phyloP scores from a whole-genome alignment of 30 jellyfish, hydroid and myxozoan species.

The Sanderia malayensis region DNA sequence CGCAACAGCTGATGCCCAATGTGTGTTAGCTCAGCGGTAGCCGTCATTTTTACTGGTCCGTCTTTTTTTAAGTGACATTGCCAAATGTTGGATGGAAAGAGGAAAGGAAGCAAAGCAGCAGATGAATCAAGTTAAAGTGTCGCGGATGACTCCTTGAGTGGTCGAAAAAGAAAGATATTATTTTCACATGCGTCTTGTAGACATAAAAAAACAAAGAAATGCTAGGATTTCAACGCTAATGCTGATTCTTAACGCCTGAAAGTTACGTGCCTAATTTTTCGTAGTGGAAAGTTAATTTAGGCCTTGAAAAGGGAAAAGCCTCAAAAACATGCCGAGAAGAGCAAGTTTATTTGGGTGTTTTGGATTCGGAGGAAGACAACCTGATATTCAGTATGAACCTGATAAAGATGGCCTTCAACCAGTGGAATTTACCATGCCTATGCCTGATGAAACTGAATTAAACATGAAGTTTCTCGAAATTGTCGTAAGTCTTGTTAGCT shows the following conservation, averaged over 20 bases:
- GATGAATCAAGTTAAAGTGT: background rate
- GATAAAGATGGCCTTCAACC: conserved; percentile 85
- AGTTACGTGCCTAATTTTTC: background rate
- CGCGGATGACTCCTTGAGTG: too few species aligned
- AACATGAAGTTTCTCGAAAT: conserved; percentile 79
- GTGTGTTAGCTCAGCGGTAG: too few species aligned
- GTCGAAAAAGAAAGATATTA: too few species aligned
- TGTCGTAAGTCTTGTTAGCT: conserved; percentile 77
- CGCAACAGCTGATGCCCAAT: too few species aligned
- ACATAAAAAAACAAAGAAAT: too few species aligned
- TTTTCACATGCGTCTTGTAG: too few species aligned
- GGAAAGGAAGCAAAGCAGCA: background rate
- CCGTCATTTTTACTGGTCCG: too few species aligned
- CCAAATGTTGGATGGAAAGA: background rate
- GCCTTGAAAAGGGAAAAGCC: background rate
- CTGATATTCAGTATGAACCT: conserved; percentile 76
- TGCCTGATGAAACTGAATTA: conserved; percentile 91
- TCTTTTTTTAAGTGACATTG: background rate
- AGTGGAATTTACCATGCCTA: conserved; percentile 71
- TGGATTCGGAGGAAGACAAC: conserved; percentile 82
- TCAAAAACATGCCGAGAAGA: conserved; percentile 61
- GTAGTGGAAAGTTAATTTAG: background rate
- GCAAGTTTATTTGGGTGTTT: conserved; percentile 78
- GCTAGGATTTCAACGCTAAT: too few species aligned
- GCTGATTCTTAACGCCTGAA: too few species aligned